Evolutionary conservation across 2,888 invertebrate genomes (phyloP).

Genomic region (Drosophila leonis): DNA sequence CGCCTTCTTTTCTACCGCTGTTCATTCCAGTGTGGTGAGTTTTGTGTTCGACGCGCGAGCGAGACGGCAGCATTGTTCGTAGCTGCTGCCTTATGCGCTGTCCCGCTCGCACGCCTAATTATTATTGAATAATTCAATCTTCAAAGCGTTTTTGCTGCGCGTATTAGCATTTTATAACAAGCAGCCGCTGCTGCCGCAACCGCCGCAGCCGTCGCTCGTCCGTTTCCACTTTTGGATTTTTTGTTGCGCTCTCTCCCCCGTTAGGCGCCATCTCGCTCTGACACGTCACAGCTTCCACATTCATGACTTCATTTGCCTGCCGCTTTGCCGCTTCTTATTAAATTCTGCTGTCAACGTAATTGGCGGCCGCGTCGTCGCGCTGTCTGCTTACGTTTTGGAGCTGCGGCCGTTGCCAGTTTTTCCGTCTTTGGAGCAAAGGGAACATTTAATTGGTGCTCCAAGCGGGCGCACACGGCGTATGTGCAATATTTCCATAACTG

Average conservation of each 20-base stretch:
- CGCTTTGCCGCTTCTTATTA: constrained; percentile 67
- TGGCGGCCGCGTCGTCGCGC: constrained; percentile 70
- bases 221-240: constrained; percentile 63
- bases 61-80: constrained; percentile 33
- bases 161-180: constrained; percentile 82
- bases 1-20: constrained; percentile 74
- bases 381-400: constrained; percentile 53
- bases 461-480: constrained; percentile 60
- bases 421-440: constrained; percentile 42
- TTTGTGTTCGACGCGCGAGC: constrained; percentile 38
- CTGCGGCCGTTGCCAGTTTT: constrained; percentile 26
- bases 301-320: constrained; percentile 76
- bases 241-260: constrained; percentile 23
- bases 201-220: constrained; percentile 50
- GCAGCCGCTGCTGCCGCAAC: constrained; percentile 58
- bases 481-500: constrained; percentile 63
- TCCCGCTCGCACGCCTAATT: constrained; percentile 76
- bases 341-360: constrained; percentile 78
- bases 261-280: constrained; percentile 60
- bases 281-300: constrained; percentile 67
- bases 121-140: constrained; percentile 82
- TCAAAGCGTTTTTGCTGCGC: constrained; percentile 79
- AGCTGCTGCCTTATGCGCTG: constrained; percentile 20
- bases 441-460: constrained; percentile 76
- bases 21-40: constrained; percentile 77